Conservation (phyloP, 2,113 vertebrate species). For the Jaculus jaculus region DNA sequence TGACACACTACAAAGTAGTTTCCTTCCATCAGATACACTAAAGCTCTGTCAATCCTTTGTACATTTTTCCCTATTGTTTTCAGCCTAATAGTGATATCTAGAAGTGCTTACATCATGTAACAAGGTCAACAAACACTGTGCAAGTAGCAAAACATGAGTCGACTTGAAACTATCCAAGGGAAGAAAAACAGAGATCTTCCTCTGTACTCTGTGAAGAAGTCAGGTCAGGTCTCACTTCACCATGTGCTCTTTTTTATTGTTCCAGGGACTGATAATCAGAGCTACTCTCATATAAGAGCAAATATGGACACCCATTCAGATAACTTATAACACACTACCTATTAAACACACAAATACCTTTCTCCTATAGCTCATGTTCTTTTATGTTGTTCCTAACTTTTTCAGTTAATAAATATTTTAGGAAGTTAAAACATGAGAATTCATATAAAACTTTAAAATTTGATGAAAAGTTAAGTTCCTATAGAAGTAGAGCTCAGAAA, state of each 20-base stretch:
- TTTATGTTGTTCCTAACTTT: background rate
- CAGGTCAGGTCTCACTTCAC: slow-evolving; percentile 14
- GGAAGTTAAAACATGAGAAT: background rate
- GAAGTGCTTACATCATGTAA: slow-evolving; percentile 46
- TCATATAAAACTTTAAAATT: slow-evolving; percentile 12
- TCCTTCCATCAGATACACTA: background rate
- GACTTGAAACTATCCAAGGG: slow-evolving; percentile 44
- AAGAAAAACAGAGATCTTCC: background rate
- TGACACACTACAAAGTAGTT: slow-evolving; percentile 58
- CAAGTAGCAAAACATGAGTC: slow-evolving; percentile 22
- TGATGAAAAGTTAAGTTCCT: background rate
- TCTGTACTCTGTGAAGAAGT: background rate
- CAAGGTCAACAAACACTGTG: slow-evolving; percentile 55
- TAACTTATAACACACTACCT: background rate
- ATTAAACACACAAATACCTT: background rate
- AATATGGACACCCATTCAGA: background rate
- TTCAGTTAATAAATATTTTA: slow-evolving; percentile 14
- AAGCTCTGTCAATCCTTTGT: slow-evolving; percentile 22
- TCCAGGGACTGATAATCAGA: background rate
- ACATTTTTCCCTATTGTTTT: slow-evolving; percentile 9
- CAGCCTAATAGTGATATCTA: slow-evolving; percentile 39
- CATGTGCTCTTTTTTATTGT: background rate
- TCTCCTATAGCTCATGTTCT: background rate
- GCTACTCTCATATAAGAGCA: background rate
- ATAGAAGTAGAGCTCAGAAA: background rate